Conservation (phyloP, 2,888 invertebrate species). For the Himalopsyche kuldschensis region DNA sequence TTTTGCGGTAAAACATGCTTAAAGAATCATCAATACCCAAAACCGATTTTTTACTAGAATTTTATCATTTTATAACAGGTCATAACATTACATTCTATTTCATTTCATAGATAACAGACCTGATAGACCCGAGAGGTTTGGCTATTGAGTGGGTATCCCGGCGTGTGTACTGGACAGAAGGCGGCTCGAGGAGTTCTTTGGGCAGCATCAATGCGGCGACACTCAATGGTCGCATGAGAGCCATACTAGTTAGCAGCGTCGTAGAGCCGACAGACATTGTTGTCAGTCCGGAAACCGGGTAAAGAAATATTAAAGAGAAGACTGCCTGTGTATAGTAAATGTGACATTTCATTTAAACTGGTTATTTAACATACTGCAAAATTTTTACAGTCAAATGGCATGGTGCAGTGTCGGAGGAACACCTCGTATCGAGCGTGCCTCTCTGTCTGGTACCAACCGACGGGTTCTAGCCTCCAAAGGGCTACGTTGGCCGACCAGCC, state of each 20-base stretch:
- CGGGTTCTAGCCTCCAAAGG: conserved; percentile 62
- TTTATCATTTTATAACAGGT: neutral
- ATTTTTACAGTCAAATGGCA: conserved; percentile 61
- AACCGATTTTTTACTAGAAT: too few species aligned
- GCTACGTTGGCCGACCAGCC: conserved; percentile 73
- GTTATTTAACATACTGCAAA: neutral
- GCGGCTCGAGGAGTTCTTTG: conserved; percentile 41
- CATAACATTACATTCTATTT: neutral
- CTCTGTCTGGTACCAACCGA: conserved; percentile 66
- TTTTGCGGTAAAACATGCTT: too few species aligned
- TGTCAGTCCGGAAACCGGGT: conserved; percentile 66
- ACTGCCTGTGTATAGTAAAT: too few species aligned
- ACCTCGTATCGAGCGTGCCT: conserved; percentile 65
- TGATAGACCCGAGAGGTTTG: conserved; percentile 71
- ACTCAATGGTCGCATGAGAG: conserved; percentile 60
- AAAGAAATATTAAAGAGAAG: conserved; percentile 35
- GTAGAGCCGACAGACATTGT: conserved; percentile 73
- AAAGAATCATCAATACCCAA: too few species aligned
- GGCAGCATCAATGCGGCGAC: conserved; percentile 52
- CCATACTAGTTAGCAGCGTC: conserved; percentile 58
- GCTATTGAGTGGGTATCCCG: conserved; percentile 72
- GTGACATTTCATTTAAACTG: neutral
- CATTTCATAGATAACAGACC: conserved; percentile 52
- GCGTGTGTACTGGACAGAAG: conserved; percentile 72
- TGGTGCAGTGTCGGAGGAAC: conserved; percentile 75